These are phyloP conservation scores for Amphiprion clarkii DNA, from an alignment of 2,797 vertebrate species.

Conservation along the genomic window DNA sequence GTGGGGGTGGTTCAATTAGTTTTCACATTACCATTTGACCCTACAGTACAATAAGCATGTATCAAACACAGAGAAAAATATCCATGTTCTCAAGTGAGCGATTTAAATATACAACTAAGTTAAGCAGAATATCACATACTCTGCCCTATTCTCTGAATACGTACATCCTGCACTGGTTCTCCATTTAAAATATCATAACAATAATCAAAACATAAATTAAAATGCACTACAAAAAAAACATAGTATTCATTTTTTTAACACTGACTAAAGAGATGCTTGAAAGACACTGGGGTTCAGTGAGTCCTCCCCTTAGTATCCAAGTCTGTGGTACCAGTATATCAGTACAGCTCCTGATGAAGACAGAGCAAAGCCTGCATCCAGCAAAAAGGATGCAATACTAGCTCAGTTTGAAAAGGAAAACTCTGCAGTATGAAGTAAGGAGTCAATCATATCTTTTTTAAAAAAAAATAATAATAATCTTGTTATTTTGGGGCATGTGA, in stretches of 20 bases:
- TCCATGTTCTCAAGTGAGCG: slow-evolving; percentile 61
- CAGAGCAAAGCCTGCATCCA: slow-evolving; percentile 2
- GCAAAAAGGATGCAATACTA: background rate
- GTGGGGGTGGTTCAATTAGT: slow-evolving; percentile 47
- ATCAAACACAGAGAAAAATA: slow-evolving; percentile 75
- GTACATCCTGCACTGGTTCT: slow-evolving; percentile 78
- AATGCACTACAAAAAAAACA: slow-evolving; percentile 75
- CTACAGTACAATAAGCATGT: slow-evolving; percentile 76
- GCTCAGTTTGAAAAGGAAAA: slow-evolving; percentile 43
- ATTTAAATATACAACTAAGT: slow-evolving; percentile 84
- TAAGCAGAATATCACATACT: slow-evolving; percentile 70
- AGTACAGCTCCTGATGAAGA: slow-evolving; percentile 47
- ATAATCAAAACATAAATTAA: slow-evolving; percentile 87
- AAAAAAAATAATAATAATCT: slow-evolving; percentile 1
- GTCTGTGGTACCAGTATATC: slow-evolving; percentile 49
- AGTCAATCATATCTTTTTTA: background rate
- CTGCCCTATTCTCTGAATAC: slow-evolving; percentile 73
- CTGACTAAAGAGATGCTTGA: slow-evolving; percentile 77
- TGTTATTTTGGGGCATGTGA: slow-evolving; percentile 12
- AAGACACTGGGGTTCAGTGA: slow-evolving; percentile 56
- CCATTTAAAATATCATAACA: slow-evolving; percentile 80
- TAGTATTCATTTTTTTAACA: slow-evolving; percentile 62
- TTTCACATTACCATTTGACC: slow-evolving; percentile 69
- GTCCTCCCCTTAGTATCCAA: slow-evolving; percentile 43
- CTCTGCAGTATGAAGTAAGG: slow-evolving; percentile 47